Base-by-base conservation (phyloP, 2,888 invertebrate genomes). In the Ctena decussata region DNA sequence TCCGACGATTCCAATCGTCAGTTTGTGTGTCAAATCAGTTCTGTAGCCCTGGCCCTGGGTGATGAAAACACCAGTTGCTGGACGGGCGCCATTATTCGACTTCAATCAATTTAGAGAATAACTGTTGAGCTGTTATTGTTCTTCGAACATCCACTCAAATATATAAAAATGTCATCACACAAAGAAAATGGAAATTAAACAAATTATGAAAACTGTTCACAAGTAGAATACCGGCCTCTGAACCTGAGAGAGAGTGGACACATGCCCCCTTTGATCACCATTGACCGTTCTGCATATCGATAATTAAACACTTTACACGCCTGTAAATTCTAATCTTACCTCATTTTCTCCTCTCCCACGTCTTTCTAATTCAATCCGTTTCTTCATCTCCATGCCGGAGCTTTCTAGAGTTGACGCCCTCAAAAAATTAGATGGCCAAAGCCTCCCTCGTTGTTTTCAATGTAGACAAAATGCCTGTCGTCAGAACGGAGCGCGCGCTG, bases 341-440 rank as follows among this genome's bases (percentile, higher is more conserved):
- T 98, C 98, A 96, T 97, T 97, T 94, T 98, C 98, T 96, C 97
- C 97, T 96, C 98, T 97, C 96, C 98, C 99, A 96, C 99, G 97
- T 97, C 98, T 97, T 97, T 99, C 99, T 96, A 99, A 97, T 96
- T 98, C 98, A 97, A 99, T 98, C 96, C 99, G 97, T 96, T 93
- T 93, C 49, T 80, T 78, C 91, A 91, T 91, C 74, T 91, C 91
- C 91, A 91, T 91, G 79, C 82, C 87, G 77, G 65, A 53, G 75
- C 72, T 49, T 72, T 71, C 69, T 69, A 41, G 27, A 57, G 30
- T 30, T 18, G 18, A 53, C 57, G 57, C 44, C 49, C 35, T 73
- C 32, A 70, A 69, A 76, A 85, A 88, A 41, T 53, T 76, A 72
- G 57, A 44, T 79, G 57, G 81, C 76, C 85, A 85, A 85, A 84